A percentile compares a stretch with the other conserved stretches of the same genome.
Evolutionary conservation across 64 coral and sea anemone genomes (phyloP).

Genomic region (Stichodactyla mertensii): DNA sequence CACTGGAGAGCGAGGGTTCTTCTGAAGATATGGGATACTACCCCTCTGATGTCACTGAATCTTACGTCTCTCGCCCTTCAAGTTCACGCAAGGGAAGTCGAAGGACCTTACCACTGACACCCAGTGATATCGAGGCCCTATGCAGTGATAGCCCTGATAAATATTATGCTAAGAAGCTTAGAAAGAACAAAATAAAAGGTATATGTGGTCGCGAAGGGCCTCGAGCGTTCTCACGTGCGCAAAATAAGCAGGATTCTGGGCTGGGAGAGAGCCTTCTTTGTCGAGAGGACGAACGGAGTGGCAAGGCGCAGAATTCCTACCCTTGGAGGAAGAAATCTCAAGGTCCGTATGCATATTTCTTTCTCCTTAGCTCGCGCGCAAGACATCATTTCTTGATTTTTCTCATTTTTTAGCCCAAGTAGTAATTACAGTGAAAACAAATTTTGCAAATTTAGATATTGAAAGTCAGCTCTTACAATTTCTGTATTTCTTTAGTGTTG

Average conservation of each 20-base stretch:
- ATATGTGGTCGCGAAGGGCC: not conserved
- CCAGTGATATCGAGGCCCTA: constrained; percentile 29
- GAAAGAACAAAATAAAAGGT: not conserved
- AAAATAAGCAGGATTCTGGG: constrained; percentile 32
- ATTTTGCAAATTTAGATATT: too few species aligned
- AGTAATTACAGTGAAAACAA: too few species aligned
- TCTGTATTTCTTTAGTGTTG: too few species aligned
- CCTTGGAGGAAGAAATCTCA: not conserved
- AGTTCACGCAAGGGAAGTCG: not conserved
- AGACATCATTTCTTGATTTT: too few species aligned
- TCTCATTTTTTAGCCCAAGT: too few species aligned
- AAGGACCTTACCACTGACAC: constrained; percentile 21
- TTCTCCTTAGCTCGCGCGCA: too few species aligned
- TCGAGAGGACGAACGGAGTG: not conserved
- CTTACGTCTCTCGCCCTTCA: not conserved
- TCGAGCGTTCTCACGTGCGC: constrained; percentile 3
- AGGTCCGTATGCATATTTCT: not conserved
- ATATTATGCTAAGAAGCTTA: not conserved
- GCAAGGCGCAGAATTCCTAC: not conserved
- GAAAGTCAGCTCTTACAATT: too few species aligned
- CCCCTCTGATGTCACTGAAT: not conserved
- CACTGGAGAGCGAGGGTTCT: not conserved
- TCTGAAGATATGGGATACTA: not conserved
- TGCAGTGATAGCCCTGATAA: not conserved
- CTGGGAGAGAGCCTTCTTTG: constrained; percentile 28